Conservation (phyloP, 2,797 vertebrate genomes). For the Gallinago nigripennis region DNA sequence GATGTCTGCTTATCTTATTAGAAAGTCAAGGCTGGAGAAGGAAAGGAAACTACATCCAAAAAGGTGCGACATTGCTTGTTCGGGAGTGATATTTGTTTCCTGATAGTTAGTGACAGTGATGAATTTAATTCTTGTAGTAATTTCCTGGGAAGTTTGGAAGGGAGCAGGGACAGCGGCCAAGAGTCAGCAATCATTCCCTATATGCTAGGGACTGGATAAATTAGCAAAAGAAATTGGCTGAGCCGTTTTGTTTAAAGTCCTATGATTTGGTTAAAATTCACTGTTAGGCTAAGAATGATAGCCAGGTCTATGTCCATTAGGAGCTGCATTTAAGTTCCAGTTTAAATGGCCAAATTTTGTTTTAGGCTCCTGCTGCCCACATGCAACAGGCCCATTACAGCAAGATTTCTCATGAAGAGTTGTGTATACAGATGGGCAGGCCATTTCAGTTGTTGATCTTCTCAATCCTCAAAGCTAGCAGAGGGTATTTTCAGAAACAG, state of each 20-base stretch:
- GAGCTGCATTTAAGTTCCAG: background rate
- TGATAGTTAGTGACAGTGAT: background rate
- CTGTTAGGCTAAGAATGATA: background rate
- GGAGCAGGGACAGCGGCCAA: background rate
- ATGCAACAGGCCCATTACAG: background rate
- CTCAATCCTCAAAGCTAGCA: background rate
- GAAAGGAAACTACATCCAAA: background rate
- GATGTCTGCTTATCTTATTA: background rate
- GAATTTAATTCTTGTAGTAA: background rate
- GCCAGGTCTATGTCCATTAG: background rate
- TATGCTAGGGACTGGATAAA: background rate
- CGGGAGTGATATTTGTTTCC: background rate
- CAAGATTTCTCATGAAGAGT: background rate
- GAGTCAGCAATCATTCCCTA: background rate
- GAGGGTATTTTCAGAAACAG: background rate
- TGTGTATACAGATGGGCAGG: background rate
- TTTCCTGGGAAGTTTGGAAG: background rate
- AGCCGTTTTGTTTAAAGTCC: background rate
- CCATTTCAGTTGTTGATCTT: background rate
- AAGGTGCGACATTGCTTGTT: background rate
- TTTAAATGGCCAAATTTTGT: background rate
- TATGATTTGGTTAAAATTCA: background rate
- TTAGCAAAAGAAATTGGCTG: background rate
- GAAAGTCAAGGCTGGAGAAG: background rate
- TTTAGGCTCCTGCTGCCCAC: background rate